Evolutionary conservation across 92 coral and sea anemone genomes (phyloP).

Genomic region (Parazoanthus darwini): DNA sequence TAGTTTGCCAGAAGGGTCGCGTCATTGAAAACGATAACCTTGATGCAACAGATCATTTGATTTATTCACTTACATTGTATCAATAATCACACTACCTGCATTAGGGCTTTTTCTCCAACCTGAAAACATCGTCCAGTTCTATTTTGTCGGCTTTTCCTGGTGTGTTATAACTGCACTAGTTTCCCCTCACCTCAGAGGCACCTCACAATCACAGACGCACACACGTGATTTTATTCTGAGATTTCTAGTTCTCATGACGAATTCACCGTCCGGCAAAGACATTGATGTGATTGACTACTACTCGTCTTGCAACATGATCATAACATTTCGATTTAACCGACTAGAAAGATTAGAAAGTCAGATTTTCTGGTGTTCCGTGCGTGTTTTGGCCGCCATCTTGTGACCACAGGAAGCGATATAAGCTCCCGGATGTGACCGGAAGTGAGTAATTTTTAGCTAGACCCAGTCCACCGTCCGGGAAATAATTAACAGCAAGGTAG

Average conservation of each 20-base stretch:
- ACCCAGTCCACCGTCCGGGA: slow-evolving; percentile 19
- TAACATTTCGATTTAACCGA: not conserved
- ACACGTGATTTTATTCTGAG: not conserved
- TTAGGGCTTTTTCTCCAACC: slow-evolving; percentile 55
- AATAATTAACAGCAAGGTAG: not conserved
- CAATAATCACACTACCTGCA: slow-evolving; percentile 21
- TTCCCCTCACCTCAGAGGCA: too few relatives aligned
- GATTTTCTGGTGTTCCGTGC: not conserved
- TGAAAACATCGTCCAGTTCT: slow-evolving; percentile 57
- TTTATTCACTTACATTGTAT: too few relatives aligned
- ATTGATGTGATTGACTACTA: not conserved
- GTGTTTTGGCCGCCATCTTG: slow-evolving; percentile 10
- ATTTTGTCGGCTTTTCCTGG: not conserved
- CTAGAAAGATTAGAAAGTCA: not conserved
- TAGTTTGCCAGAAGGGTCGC: too few relatives aligned
- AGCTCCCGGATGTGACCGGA: slow-evolving; percentile 47
- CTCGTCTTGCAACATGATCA: not conserved
- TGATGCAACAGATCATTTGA: not conserved
- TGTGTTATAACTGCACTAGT: not conserved
- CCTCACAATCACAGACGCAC: too few relatives aligned
- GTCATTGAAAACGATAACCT: too few relatives aligned
- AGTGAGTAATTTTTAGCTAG: not conserved
- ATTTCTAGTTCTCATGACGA: not conserved
- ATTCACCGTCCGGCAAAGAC: too few relatives aligned
- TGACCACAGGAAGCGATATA: not conserved